Conservation (phyloP, 1,140 invertebrate species). For the Araneus ventricosus region DNA sequence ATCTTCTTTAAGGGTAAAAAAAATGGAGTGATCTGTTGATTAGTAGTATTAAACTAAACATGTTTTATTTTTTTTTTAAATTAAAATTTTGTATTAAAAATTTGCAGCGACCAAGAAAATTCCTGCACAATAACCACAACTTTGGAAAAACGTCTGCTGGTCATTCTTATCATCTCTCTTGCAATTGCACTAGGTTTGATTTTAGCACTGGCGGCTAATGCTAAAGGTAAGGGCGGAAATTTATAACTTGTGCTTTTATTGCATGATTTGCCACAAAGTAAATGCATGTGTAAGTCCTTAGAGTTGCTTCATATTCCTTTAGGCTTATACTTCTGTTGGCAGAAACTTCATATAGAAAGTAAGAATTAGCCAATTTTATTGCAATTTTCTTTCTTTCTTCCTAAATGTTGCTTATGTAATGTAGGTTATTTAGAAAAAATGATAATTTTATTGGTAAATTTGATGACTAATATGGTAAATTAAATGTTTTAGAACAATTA, state of each 20-base stretch:
- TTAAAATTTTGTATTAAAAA: neutral
- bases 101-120: neutral
- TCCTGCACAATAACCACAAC: neutral
- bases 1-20: neutral
- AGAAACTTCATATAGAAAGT: neutral
- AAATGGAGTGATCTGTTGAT: neutral
- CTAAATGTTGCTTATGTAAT: too few relatives aligned
- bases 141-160: slow-evolving; percentile 1
- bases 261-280: neutral
- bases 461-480: too few relatives aligned
- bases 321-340: slow-evolving; percentile 33
- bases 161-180: neutral
- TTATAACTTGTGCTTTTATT: neutral
- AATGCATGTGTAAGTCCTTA: neutral
- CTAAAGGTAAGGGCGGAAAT: neutral
- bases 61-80: too few relatives aligned
- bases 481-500: too few relatives aligned
- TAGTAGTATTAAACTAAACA: neutral
- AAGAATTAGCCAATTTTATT: neutral
- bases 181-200: neutral
- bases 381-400: too few relatives aligned
- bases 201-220: neutral
- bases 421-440: too few relatives aligned
- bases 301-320: neutral
- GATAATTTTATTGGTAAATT: too few relatives aligned